Percentiles rank a stretch among this genome's conserved stretches.
Conservation (phyloP, 1,140 invertebrate species). For the Cherax destructor region DNA sequence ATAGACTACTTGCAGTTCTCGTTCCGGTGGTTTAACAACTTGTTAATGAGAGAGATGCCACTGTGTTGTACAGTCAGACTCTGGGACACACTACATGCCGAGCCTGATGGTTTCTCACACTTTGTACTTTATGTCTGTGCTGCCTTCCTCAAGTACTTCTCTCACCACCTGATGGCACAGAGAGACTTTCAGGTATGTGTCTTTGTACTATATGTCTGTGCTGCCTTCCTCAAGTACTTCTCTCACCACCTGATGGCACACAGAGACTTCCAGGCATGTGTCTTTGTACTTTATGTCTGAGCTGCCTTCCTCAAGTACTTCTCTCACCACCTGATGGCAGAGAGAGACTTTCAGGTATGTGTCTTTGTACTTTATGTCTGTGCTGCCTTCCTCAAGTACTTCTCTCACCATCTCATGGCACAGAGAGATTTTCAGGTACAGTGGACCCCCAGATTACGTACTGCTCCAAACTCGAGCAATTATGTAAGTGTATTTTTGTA, state of each 20-base stretch:
- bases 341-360: slow-evolving; percentile 96
- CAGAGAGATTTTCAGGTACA: too few relatives aligned
- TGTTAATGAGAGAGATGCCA: slow-evolving; percentile 97
- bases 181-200: slow-evolving; percentile 93
- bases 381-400: slow-evolving; percentile 97
- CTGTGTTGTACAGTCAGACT: slow-evolving; percentile 97
- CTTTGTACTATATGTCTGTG: slow-evolving; percentile 89
- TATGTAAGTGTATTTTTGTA: too few relatives aligned
- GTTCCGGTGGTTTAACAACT: slow-evolving; percentile 99
- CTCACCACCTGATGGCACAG: slow-evolving; percentile 90
- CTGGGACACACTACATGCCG: slow-evolving; percentile 99
- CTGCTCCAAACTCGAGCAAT: too few relatives aligned
- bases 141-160: slow-evolving; percentile 97
- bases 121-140: slow-evolving; percentile 99
- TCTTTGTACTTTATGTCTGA: slow-evolving; percentile 86
- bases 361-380: slow-evolving; percentile 86
- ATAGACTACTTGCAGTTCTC: slow-evolving; percentile 99
- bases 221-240: slow-evolving; percentile 98
- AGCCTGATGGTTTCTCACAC: slow-evolving; percentile 95
- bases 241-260: slow-evolving; percentile 91
- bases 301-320: slow-evolving; percentile 98
- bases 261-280: slow-evolving; percentile 93
- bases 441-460: too few relatives aligned
- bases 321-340: slow-evolving; percentile 90
- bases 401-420: slow-evolving; percentile 94